Base-by-base conservation (phyloP, 1,140 invertebrate genomes). In the Gonatopus flavifemur region DNA sequence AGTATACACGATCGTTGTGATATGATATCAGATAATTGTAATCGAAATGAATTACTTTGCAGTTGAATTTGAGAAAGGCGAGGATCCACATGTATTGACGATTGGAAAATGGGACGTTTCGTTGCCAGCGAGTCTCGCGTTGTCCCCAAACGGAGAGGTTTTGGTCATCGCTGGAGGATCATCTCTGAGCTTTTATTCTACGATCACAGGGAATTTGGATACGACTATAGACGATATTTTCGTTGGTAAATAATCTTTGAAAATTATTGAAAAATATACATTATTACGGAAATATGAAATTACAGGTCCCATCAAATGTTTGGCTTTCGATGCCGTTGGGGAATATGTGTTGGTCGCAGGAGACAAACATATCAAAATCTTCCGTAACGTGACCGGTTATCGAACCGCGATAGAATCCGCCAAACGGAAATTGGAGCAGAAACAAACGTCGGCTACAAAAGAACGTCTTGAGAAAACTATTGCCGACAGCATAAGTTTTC, bases 301-400 rank as follows among this genome's bases (percentile, higher is more conserved):
- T 82, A 25, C 72, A 91, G 90, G 84, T 59, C 64, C 81, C 16
- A 86, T 94, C 46, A 83, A 79, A 22, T 77, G 82, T 50, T 71
- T 94, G 33, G 61, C 76, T 16, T 94, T 94, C 70, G 88, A 93
- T 66, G 79, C 86, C 19, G 76, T 82, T 40, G 87, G 86, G 15
- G 85, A 88, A 62, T 88, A 85, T 67, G 61, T 95, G n/a, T 80
- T 90, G 45, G 84, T 85, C 2, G 80, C 85, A 40, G 90, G 88
- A 10, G 90, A 93, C 62, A 86, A 84, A 46, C 85, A 86, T 32
- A 84, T 94, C 12, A 80, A 87, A 37, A 82, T 95, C 15, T 87
- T 94, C 57, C 85, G 89, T 62, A 94, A 95, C 64, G 81, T 94
- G 8, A 84, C 88, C 48, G 91, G 90, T 5, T 88, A 88, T 62